These are phyloP conservation scores for Volucella inflata DNA, from an alignment of 2,888 invertebrate genomes.

Conservation along the genomic window DNA sequence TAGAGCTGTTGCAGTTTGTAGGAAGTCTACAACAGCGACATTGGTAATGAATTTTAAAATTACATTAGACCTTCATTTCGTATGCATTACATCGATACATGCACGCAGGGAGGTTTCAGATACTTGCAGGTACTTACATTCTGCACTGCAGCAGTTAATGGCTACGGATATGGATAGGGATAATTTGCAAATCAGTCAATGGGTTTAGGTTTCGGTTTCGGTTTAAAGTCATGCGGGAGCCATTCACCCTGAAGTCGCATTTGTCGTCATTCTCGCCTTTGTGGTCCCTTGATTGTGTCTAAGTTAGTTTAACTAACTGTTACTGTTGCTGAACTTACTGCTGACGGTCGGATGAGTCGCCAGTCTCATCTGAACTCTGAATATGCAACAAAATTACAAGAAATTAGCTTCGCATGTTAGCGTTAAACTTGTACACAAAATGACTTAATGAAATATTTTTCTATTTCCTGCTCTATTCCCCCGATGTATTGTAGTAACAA, in stretches of 20 bases:
- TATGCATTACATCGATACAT: conserved; percentile 67
- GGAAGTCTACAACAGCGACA: conserved; percentile 54
- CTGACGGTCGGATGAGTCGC: conserved; percentile 13
- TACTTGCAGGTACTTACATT: conserved; percentile 2
- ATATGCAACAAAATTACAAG: conserved; percentile 71
- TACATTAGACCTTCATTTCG: conserved; percentile 74
- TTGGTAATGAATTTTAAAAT: conserved; percentile 74
- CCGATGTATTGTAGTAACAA: too few species aligned
- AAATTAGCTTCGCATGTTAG: conserved; percentile 72
- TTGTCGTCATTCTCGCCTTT: conserved; percentile 42
- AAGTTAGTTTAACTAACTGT: conserved; percentile 16
- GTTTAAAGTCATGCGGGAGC: conserved; percentile 52
- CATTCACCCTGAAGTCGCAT: conserved; percentile 68
- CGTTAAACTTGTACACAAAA: conserved; percentile 62
- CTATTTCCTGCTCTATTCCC: neutral
- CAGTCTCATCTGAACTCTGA: conserved; percentile 10
- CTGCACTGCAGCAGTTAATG: conserved; percentile 23
- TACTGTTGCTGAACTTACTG: conserved; percentile 2
- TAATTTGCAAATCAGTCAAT: conserved; percentile 32
- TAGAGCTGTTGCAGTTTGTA: conserved; percentile 11
- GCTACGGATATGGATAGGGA: conserved; percentile 1
- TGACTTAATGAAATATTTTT: conserved; percentile 70
- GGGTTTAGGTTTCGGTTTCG: neutral
- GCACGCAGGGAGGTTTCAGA: conserved; percentile 7
- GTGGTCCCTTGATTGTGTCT: conserved; percentile 38